Conservation (phyloP, 2,888 invertebrate genomes). For the Cataglyphis albicans region DNA sequence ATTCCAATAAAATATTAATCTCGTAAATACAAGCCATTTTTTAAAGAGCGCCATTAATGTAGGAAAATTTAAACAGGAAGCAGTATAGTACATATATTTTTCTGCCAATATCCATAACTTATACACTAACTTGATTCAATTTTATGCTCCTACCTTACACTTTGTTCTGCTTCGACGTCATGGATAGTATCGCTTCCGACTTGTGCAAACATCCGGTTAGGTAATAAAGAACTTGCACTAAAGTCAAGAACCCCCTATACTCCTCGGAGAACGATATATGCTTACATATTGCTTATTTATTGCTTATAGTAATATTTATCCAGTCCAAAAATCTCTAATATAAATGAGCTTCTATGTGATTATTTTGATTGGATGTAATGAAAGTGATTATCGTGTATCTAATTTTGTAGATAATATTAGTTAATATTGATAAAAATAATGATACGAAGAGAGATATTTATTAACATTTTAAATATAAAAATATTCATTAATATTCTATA, state of each 20-base stretch:
- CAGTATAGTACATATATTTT: conserved; percentile 7
- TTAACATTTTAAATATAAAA: background rate
- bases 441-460: background rate
- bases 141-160: conserved; percentile 31
- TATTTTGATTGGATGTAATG: background rate
- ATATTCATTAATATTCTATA: conserved; percentile 11
- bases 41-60: conserved; percentile 22
- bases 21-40: conserved; percentile 16
- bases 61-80: conserved; percentile 19
- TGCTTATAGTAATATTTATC: background rate
- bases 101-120: conserved; percentile 48
- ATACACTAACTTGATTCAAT: conserved; percentile 47
- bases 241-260: conserved; percentile 22
- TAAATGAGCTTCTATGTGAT: background rate
- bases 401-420: background rate
- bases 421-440: conserved; percentile 1
- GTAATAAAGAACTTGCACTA: conserved; percentile 48
- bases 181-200: conserved; percentile 47
- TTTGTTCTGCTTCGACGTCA: conserved; percentile 43
- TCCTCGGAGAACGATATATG: background rate
- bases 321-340: background rate
- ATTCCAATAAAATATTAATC: background rate
- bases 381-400: background rate
- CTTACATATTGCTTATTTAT: conserved; percentile 25
- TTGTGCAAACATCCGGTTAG: conserved; percentile 51